phyloP scores from a whole-genome alignment of 64 coral and sea anemone species.

The Porites australiensis region DNA sequence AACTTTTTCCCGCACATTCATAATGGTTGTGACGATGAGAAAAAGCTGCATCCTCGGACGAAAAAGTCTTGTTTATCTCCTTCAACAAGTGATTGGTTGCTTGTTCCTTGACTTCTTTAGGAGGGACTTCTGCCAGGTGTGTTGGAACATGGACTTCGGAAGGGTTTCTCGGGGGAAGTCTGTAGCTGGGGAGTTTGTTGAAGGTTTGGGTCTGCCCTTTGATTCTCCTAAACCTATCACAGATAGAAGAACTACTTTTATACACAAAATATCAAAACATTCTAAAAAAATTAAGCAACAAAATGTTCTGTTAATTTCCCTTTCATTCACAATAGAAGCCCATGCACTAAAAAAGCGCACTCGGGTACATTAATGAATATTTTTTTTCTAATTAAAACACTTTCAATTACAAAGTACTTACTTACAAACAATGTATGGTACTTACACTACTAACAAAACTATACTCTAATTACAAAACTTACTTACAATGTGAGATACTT shows the following conservation, averaged over 20 bases:
- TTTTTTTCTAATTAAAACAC: too few relatives aligned
- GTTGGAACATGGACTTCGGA: neutral
- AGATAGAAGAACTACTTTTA: neutral
- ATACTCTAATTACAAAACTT: too few relatives aligned
- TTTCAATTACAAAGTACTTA: too few relatives aligned
- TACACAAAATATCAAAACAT: neutral
- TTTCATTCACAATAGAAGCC: neutral
- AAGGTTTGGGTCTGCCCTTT: neutral
- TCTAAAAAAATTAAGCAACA: neutral
- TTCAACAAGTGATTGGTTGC: neutral
- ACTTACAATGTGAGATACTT: too few relatives aligned
- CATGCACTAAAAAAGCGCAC: neutral
- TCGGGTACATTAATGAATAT: constrained; percentile 5
- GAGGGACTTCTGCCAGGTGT: constrained; percentile 8
- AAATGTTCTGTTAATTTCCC: neutral
- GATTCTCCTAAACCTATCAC: constrained; percentile 22
- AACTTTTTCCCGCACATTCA: neutral
- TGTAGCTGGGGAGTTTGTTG: neutral
- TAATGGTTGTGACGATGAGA: neutral
- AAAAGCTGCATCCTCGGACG: neutral
- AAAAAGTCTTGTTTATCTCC: constrained; percentile 16
- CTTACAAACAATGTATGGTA: too few relatives aligned
- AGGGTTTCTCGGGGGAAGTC: neutral
- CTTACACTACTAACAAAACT: too few relatives aligned
- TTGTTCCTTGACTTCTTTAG: constrained; percentile 31